Base-by-base conservation (phyloP, 2,888 invertebrate genomes). In the Apamea sordens region DNA sequence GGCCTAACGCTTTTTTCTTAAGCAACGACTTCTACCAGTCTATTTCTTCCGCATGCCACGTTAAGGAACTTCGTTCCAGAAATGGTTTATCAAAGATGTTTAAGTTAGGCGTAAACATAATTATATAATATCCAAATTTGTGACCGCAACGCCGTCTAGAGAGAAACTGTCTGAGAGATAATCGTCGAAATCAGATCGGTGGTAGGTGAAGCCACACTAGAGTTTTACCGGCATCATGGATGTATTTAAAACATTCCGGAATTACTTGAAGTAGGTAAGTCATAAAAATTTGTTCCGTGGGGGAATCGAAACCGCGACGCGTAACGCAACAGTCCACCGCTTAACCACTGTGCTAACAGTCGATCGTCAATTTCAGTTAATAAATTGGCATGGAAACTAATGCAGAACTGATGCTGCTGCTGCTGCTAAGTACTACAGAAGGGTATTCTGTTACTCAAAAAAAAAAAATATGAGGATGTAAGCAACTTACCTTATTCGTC, bases 401-500 rank as follows among this genome's bases (percentile, higher is more conserved):
- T 69, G 28, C 69, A 28, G n/a, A n/a, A n/a, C n/a, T n/a, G n/a
- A n/a, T n/a, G n/a, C n/a, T n/a, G n/a, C n/a, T n/a, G n/a, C n/a
- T n/a, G n/a, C n/a, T n/a, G n/a, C n/a, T n/a, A n/a, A n/a, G 47
- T 13, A 18, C 18, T 41, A 50, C 24, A 50, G 8, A 53, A 24
- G 2, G 10, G 24, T 7, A 10, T 32, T 10, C 24, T 24, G 50
- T 53, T 32, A 36, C 11, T 28, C 15, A 21, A 28, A 72, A 75
- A 28, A 28, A 72, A 75, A 28, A 28, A 4, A 28, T 15, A 44
- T 44, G 10, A n/a, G 18, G 5, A 59, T 59, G 56, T 41, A 28
- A 18, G 13, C 11, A 28, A 84, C 85, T 84, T 90, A 97, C 99
- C 97, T 99, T 99, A 92, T 98, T 99, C 0, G 99, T 99, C 65